Base-by-base conservation (phyloP, 1,140 invertebrate genomes). In the Conopomorpha cramerella region DNA sequence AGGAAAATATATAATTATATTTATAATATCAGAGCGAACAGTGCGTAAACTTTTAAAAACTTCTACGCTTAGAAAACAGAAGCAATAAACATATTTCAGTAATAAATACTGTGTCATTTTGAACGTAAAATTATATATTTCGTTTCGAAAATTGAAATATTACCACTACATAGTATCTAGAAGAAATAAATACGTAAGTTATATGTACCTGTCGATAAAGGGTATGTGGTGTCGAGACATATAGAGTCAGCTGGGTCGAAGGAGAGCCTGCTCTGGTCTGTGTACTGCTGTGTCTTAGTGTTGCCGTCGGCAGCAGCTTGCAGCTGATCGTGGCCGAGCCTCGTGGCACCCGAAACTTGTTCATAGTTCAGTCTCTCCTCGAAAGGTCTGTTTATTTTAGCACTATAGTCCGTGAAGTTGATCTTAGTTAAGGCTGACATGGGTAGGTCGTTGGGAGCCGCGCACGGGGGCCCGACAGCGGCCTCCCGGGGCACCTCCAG, bases 401-500 rank as follows among this genome's bases (percentile, higher is more conserved):
- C 65, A 66, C 62, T 63, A 36, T 72, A 76, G 67, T 76, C 70
- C 49, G 65, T 56, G 46, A 70, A 70, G 39, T 63, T 66, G 15
- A 72, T 54, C 39, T 71, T 74, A 7, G 70, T 63, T 37, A 72
- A 50, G 26, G 68, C 61, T 43, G 68, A 71, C 65, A 72, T 68
- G 39, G 64, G 65, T 38, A 63, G 48, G 51, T 79, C 70, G 10
- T 73, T 45, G 39, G 67, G 70, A 46, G 64, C 63, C 51, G 62
- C 64, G 51, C 60, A 67, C 53, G 65, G 63, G 42, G 73, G 70
- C 58, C 45, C 44, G 39, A 67, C 70, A 61, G 64, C 73, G 61
- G 70, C 66, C 65, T 77, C 76, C 42, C 64, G 61, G 44, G 70
- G 68, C 40, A 56, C 49, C 62, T 77, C 73, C 49, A 77, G 65